Base-by-base conservation (phyloP, 2,888 invertebrate genomes). In the Synanthedon formicaeformis region DNA sequence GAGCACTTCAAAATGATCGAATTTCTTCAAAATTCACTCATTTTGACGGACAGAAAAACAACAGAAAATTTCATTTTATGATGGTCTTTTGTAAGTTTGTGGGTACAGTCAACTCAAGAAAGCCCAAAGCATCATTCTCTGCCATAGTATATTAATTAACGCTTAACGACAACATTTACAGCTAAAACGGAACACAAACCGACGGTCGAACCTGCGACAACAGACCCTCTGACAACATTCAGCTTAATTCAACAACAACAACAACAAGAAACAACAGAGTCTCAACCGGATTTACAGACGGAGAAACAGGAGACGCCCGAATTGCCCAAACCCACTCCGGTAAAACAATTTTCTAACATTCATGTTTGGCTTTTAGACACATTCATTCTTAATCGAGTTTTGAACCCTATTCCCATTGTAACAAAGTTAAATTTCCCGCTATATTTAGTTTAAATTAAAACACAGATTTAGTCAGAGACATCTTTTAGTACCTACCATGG, bases 241-340 rank as follows among this genome's bases (percentile, higher is more conserved):
- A 54, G 13, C 50, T 5, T 55, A 57, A 4, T 57, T 62, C 53
- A 50, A 56, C 40, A 50, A 56, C 40, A 55, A 41, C 55, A 54
- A 50, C 53, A 41, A 56, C 49, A 27, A 55, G 52, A 48, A 40
- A 52, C 50, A 51, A 50, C 13, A 50, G 55, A 27, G 40, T 49
- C 13, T 45, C 52, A 16, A 12, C 48, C 50, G 50, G 53, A 58
- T 45, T 14, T 49, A 1, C 60, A 59, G 53, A 59, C 54, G 48
- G 23, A 23, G 23, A 73, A 70, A 56, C 64, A 67, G 0, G 8
- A 58, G 0, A 60, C 77, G 0, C 75, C 79, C 0, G 86, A 86
- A 1, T 57, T 86, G 11, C 86, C 86, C 0, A 83, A 84, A 61
- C 86, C 86, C 0, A 83, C 86, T 1, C 84, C 84, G 73, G 82